Percentiles rank a stretch among this genome's conserved stretches.
Evolutionary conservation across 2,113 vertebrate species (phyloP).

Genomic region (Gasterosteus nipponicus): DNA sequence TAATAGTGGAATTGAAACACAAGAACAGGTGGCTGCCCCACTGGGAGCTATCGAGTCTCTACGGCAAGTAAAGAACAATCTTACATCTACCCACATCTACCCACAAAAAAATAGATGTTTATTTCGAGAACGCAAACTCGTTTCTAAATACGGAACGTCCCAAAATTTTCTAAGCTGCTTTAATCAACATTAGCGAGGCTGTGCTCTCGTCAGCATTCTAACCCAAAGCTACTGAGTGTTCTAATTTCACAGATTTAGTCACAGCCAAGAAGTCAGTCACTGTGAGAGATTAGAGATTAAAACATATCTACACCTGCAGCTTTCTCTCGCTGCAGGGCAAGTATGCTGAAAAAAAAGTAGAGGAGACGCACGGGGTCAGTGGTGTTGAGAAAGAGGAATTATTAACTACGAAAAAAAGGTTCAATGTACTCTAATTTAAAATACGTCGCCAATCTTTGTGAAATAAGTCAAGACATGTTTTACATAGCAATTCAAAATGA

Average conservation of each 20-base stretch:
- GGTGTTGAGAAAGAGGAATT: conserved; percentile 19
- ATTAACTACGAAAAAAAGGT: conserved; percentile 18
- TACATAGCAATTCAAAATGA: too few species aligned
- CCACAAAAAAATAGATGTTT: conserved; percentile 9
- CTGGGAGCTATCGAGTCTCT: not conserved
- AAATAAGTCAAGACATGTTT: conserved; percentile 12
- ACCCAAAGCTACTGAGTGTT: conserved; percentile 57
- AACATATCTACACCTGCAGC: conserved; percentile 54
- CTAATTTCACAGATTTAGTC: conserved; percentile 67
- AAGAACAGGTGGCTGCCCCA: conserved; percentile 22
- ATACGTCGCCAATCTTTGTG: conserved; percentile 19
- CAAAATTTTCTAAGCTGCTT: conserved; percentile 34
- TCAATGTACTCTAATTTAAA: conserved; percentile 18
- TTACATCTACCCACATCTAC: conserved; percentile 34
- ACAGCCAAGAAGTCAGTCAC: conserved; percentile 50
- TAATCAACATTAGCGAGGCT: conserved; percentile 49
- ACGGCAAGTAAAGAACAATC: conserved; percentile 20
- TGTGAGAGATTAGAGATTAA: conserved; percentile 61
- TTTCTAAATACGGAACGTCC: conserved; percentile 41
- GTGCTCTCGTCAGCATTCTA: conserved; percentile 42
- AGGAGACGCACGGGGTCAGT: conserved; percentile 14
- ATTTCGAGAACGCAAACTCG: conserved; percentile 37
- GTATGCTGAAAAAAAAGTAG: conserved; percentile 36
- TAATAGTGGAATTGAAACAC: conserved; percentile 13
- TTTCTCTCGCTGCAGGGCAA: conserved; percentile 29